phyloP scores from a whole-genome alignment of 2,113 vertebrate genomes.

The Lipotes vexillifer region DNA sequence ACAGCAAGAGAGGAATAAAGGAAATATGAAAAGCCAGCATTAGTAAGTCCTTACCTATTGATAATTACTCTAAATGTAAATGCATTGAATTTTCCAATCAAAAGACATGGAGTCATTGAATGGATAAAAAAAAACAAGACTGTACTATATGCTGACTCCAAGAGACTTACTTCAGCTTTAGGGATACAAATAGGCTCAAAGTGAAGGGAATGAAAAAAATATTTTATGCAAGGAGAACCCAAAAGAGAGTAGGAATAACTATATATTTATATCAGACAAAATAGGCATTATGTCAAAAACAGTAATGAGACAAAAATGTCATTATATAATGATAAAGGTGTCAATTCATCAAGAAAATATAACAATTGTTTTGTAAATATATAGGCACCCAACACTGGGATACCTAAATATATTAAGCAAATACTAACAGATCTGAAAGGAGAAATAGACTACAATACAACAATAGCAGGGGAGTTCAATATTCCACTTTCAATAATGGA shows the following conservation, averaged over 20 bases:
- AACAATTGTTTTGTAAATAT: not conserved
- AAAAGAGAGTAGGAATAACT: not conserved
- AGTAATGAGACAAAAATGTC: not conserved
- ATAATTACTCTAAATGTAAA: not conserved
- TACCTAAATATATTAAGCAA: not conserved
- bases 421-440: not conserved
- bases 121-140: not conserved
- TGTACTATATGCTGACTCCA: not conserved
- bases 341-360: not conserved
- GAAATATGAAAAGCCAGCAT: not conserved
- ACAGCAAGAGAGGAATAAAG: not conserved
- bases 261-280: not conserved
- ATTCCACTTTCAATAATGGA: not conserved
- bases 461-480: not conserved
- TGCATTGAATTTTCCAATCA: not conserved
- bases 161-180: not conserved
- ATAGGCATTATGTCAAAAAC: not conserved
- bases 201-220: not conserved
- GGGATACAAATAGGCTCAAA: not conserved
- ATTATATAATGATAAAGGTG: not conserved
- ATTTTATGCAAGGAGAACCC: not conserved
- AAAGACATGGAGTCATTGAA: not conserved
- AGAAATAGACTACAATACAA: not conserved
- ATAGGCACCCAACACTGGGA: not conserved
- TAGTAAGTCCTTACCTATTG: not conserved